Evolutionary conservation across 2,113 vertebrate species (phyloP).

Genomic region (Phalacrocorax pelagicus): DNA sequence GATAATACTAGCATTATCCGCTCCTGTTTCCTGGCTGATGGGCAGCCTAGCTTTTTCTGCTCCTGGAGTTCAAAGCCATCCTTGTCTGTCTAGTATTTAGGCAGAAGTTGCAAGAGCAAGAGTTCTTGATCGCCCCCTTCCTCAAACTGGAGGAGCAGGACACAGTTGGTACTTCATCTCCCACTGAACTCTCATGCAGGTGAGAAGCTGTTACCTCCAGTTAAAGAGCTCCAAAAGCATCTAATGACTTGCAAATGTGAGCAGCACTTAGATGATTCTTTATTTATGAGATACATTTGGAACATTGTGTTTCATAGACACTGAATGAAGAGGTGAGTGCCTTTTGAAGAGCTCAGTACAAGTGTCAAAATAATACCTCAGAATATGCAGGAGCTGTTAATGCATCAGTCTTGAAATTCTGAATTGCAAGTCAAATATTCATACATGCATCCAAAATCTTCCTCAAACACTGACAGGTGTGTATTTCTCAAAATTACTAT

Average conservation of each 20-base stretch:
- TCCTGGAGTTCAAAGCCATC: not conserved
- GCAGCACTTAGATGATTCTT: not conserved
- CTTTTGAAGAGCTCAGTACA: not conserved
- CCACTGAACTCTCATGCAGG: not conserved
- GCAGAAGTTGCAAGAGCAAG: not conserved
- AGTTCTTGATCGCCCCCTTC: not conserved
- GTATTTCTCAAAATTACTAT: slow-evolving; percentile 13
- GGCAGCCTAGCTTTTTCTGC: not conserved
- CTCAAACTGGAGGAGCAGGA: not conserved
- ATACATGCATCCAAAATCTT: slow-evolving; percentile 1
- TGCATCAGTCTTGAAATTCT: slow-evolving; percentile 18
- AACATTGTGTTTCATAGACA: slow-evolving; percentile 9
- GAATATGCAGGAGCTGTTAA: not conserved
- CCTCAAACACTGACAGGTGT: not conserved
- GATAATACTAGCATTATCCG: not conserved
- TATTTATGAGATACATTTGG: slow-evolving; percentile 18
- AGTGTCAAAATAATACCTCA: slow-evolving; percentile 37
- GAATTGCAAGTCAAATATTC: slow-evolving; percentile 22
- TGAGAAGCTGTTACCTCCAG: not conserved
- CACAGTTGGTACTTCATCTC: not conserved
- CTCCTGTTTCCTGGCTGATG: not conserved
- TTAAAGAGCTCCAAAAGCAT: not conserved
- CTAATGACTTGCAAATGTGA: slow-evolving; percentile 21
- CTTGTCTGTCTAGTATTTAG: not conserved
- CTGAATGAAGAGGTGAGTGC: not conserved